Percentiles rank a stretch among this genome's conserved stretches.
These are phyloP conservation scores for Rhegmatorhina hoffmannsi DNA, from an alignment of 2,113 vertebrate species.

Conservation along the genomic window DNA sequence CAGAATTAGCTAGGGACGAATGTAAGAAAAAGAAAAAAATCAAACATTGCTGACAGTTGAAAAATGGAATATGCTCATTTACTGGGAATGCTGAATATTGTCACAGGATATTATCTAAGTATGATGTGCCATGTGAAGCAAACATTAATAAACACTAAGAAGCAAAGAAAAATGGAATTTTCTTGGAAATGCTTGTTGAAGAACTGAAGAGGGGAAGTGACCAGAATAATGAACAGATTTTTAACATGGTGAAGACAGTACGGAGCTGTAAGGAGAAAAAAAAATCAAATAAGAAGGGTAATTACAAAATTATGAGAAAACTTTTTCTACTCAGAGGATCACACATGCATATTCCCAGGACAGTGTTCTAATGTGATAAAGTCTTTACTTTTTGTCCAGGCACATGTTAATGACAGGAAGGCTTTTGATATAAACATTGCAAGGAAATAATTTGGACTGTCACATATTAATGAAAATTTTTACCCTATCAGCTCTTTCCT, in stretches of 20 bases:
- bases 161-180: neutral
- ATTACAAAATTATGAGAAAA: neutral
- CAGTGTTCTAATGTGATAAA: neutral
- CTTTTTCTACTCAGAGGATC: neutral
- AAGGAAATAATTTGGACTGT: neutral
- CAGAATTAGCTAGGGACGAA: neutral
- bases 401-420: neutral
- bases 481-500: neutral
- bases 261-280: neutral
- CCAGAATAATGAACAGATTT: neutral
- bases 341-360: neutral
- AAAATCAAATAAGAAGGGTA: neutral
- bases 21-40: neutral
- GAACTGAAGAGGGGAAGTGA: neutral
- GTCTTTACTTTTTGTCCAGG: accelerated
- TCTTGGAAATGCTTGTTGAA: neutral
- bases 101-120: neutral
- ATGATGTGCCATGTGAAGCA: neutral
- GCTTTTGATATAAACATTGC: neutral
- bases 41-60: neutral
- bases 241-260: neutral
- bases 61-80: neutral
- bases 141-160: neutral
- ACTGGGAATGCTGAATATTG: neutral
- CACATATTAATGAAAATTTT: neutral